phyloP scores from a whole-genome alignment of 2,113 vertebrate genomes.

The Anolis sagrei region DNA sequence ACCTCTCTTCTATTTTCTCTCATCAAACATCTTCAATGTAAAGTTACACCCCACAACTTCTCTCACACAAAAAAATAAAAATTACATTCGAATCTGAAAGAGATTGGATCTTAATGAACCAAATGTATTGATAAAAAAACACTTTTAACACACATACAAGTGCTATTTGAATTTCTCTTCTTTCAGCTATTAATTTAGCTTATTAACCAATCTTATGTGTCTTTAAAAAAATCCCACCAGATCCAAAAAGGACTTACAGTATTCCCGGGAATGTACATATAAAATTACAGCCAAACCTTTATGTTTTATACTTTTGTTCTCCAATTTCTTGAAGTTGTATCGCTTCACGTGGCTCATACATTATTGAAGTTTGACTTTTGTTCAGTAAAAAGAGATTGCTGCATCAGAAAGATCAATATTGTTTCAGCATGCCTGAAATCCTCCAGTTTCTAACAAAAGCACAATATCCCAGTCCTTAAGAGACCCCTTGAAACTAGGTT shows the following conservation, averaged over 20 bases:
- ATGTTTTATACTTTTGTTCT: not conserved
- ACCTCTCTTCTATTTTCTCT: not conserved
- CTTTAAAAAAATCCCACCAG: not conserved
- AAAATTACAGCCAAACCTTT: not conserved
- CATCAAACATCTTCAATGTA: not conserved
- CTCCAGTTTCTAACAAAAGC: not conserved
- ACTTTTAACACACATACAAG: no score
- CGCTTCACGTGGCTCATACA: not conserved
- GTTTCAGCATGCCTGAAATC: not conserved
- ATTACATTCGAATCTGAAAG: not conserved
- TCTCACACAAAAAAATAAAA: not conserved
- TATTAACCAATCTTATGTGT: not conserved
- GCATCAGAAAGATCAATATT: not conserved
- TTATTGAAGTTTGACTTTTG: conserved; percentile 10
- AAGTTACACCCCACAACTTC: conserved; percentile 13
- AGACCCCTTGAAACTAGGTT: no score
- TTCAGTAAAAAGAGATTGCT: not conserved
- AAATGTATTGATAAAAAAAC: not conserved
- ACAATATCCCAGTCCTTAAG: not conserved
- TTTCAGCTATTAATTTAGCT: not conserved
- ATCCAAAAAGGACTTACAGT: not conserved
- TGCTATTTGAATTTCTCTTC: not conserved
- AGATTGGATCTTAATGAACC: not conserved
- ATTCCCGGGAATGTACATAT: not conserved
- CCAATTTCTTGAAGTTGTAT: not conserved